Evolutionary conservation across 2,797 vertebrate species (phyloP), one percentile per base, ranked within the genome.

Genomic region (Nannoperca obscura): DNA sequence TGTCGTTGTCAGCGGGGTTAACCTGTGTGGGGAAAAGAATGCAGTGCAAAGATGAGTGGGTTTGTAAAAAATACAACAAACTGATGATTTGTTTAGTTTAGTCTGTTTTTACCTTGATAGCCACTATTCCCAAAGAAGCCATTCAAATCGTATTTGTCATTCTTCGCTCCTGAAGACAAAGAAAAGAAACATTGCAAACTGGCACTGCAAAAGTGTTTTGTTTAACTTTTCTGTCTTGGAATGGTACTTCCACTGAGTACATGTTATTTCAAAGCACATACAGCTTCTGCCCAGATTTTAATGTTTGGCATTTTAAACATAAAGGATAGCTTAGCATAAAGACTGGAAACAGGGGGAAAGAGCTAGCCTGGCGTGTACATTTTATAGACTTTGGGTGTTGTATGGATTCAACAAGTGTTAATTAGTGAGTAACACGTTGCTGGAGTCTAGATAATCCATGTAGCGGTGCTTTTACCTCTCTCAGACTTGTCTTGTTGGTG

Each of bases 41-140:
- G 46, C 4, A 60, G 53, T 2, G 55, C 1, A 30, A 38, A 76
- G 44, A 34, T 76, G 6, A 85, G 32, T 1, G 4, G 34, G 49
- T 32, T 27, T 49, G 10, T 27, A 27, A 63, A 40, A 47, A 69
- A 77, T 8, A 20, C 34, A 64, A 7, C 10, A 22, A 30, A 71
- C 22, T 47, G 38, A 57, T 57, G 12, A 44, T 49, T 27, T 53
- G 32, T 36, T 67, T 6, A 14, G 19, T 54, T 34, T 15, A 32
- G 2, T 55, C 27, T 62, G 47, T 62, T 73, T 74, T 83, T 80
- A 96, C 95, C 94, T 92, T 95, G 91, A 81, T 93, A 87, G 75
- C 92, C 93, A 81, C 82, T 69, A 20, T 95, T 95, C 8, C 95
- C 93, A 87, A 95, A 93, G 88, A 96, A 95, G 59, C 94, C 92